Conservation (phyloP, 2,113 vertebrate species). For the Lophius piscatorius region DNA sequence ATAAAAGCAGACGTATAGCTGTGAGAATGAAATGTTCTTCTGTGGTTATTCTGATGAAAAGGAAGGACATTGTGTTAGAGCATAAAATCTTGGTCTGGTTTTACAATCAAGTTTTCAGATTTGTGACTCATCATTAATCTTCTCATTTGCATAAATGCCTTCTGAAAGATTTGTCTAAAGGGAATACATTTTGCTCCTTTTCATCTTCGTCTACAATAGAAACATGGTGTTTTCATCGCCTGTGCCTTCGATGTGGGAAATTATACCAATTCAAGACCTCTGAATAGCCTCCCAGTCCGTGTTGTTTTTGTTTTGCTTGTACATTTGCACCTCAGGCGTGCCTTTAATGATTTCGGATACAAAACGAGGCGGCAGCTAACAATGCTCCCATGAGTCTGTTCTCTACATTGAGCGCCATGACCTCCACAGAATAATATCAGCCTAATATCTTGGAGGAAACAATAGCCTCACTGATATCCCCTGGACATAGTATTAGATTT, state of each 20-base stretch:
- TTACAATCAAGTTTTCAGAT: conserved; percentile 1
- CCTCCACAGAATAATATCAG: conserved; percentile 36
- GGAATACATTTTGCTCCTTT: neutral
- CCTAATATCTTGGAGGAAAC: conserved; percentile 24
- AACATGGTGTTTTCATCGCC: neutral
- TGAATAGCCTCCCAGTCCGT: neutral
- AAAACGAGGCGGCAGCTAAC: conserved; percentile 38
- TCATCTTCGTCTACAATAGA: neutral
- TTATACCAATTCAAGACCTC: conserved; percentile 6
- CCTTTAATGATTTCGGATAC: conserved; percentile 38
- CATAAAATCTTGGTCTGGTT: neutral
- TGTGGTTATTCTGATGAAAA: conserved; percentile 22
- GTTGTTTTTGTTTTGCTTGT: conserved; percentile 10
- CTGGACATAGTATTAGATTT: conserved; percentile 25
- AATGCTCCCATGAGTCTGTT: conserved; percentile 32
- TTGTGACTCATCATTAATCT: neutral
- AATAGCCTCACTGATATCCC: conserved; percentile 4
- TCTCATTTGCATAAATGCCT: neutral
- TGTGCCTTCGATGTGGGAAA: neutral
- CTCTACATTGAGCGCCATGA: conserved; percentile 35
- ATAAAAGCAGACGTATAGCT: conserved; percentile 34
- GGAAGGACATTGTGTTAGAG: neutral
- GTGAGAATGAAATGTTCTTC: conserved; percentile 35
- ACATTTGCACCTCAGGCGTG: conserved; percentile 10
- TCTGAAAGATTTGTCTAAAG: neutral